Conservation (phyloP, 2,888 invertebrate species). For the Heliconius erato region DNA sequence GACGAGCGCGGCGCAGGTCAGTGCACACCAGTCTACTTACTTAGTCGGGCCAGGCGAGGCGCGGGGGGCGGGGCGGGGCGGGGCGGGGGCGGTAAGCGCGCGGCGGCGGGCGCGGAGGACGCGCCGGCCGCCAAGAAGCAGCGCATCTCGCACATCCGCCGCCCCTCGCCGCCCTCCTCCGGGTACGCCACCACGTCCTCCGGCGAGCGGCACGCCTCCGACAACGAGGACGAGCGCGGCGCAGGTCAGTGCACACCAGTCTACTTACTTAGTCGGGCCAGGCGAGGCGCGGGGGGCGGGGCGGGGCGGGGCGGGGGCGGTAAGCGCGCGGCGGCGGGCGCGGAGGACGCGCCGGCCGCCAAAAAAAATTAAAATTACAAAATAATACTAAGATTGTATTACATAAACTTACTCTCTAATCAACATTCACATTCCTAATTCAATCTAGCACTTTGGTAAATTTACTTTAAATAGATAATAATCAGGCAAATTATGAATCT, state of each 20-base stretch:
- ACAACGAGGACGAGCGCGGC: slow-evolving; percentile 81
- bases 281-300: slow-evolving; percentile 82
- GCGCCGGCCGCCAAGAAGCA: slow-evolving; percentile 88
- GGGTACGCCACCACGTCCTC: slow-evolving; percentile 76
- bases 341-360: slow-evolving; percentile 77
- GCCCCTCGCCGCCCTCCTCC: slow-evolving; percentile 82
- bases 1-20: slow-evolving; percentile 67
- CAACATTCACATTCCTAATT: neutral
- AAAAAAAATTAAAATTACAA: too few relatives aligned
- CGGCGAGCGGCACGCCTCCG: slow-evolving; percentile 83
- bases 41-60: slow-evolving; percentile 57
- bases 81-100: slow-evolving; percentile 81
- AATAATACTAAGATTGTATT: too few relatives aligned
- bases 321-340: slow-evolving; percentile 84
- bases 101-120: slow-evolving; percentile 80
- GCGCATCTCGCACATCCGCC: slow-evolving; percentile 92
- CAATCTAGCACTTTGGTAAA: neutral
- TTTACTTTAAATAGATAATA: neutral
- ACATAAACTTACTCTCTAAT: too few relatives aligned
- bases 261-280: too few relatives aligned
- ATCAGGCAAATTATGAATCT: neutral
- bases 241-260: too few relatives aligned
- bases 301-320: slow-evolving; percentile 56
- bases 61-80: slow-evolving; percentile 81
- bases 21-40: too few relatives aligned